phyloP scores from a whole-genome alignment of 1,140 invertebrate species.

The Bombus breviceps region DNA sequence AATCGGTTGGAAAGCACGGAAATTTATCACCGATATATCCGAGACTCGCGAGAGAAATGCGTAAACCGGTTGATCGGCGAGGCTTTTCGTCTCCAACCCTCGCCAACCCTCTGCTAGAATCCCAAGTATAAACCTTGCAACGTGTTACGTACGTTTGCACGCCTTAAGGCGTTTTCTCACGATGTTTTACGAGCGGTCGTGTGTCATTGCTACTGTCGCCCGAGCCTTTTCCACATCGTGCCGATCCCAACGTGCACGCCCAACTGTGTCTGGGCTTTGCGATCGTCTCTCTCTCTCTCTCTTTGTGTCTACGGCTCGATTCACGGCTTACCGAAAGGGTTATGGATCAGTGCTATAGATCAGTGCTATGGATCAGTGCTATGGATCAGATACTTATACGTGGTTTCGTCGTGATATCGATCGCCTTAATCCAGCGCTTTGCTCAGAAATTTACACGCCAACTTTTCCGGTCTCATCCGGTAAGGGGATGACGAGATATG shows the following conservation, averaged over 20 bases:
- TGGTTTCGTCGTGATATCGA: not conserved
- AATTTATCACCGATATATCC: slow-evolving; percentile 60
- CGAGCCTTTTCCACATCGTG: not conserved
- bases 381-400: slow-evolving; percentile 32
- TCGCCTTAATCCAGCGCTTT: not conserved
- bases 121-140: slow-evolving; percentile 54
- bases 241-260: slow-evolving; percentile 1
- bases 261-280: slow-evolving; percentile 33
- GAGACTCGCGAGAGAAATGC: not conserved
- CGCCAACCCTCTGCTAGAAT: slow-evolving; percentile 1
- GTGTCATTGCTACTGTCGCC: slow-evolving; percentile 64
- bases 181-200: slow-evolving; percentile 69
- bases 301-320: not conserved
- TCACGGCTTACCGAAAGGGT: slow-evolving; percentile 9
- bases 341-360: slow-evolving; percentile 25
- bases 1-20: slow-evolving; percentile 1
- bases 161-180: slow-evolving; percentile 60
- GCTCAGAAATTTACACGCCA: not conserved
- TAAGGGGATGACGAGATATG: too few species aligned
- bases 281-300: slow-evolving; percentile 14
- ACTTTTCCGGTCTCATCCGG: too few species aligned
- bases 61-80: slow-evolving; percentile 49
- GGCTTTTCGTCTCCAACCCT: slow-evolving; percentile 25
- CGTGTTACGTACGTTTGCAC: slow-evolving; percentile 25
- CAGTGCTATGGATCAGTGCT: not conserved